Base-by-base conservation (phyloP, 2,888 invertebrate genomes). In the Athalia circularis region DNA sequence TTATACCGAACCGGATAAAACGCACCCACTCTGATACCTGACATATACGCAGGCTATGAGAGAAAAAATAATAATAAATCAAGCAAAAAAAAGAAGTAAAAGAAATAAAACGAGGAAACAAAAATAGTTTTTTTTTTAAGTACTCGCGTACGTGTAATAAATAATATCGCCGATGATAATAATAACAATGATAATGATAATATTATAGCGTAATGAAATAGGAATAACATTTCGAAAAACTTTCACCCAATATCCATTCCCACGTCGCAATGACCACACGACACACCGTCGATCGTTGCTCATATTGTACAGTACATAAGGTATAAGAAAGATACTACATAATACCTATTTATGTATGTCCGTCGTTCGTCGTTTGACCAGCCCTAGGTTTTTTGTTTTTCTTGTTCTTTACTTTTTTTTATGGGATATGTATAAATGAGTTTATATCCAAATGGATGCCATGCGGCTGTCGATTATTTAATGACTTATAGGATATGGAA, bases 211-310 rank as follows among this genome's bases (percentile, higher is more conserved):
- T 70, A 70, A 70, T 59, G 59, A 70, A 70, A 57, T 70, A 54
- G 57, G 70, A 70, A 75, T 50, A 75, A 50, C 62, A 62, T 75
- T 75, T 62, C 48, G 54, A 54, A 75, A 75, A 75, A 62, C 74
- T 75, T 75, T 75, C 74, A 50, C 74, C 62, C 29, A 29, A 29
- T 29, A 29, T 29, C 29, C 11, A 75, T 75, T 75, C 74, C 74
- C 74, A 75, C 74, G 61, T 68, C 54, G 54, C 54, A 62, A 75
- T 75, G 74, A 75, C 74, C 48, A 61, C 74, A 62, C 74, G 74
- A 29, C 29, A 29, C 29, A 29, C 29, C 29, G 29, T 29, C 29
- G 29, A 29, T 29, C 29, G 29, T 52, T 65, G 52, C 13, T 68
- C 5, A 11, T 65, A 29, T 29, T 29, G 29, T 29, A 29, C 2